Conservation (phyloP, 2,113 vertebrate species). For the Felis chaus region DNA sequence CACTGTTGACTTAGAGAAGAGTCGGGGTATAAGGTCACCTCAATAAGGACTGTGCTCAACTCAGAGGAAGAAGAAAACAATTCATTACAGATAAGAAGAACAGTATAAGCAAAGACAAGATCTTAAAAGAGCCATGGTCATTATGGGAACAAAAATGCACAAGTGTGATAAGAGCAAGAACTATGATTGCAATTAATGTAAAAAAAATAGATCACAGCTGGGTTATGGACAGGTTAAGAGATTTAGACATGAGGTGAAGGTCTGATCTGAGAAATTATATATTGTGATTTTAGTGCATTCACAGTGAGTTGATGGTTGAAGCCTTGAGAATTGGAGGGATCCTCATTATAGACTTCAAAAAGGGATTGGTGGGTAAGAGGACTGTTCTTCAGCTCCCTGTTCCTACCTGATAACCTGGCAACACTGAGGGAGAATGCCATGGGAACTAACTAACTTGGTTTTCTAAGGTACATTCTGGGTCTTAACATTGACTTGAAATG, state of each 20-base stretch:
- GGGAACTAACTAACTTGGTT: neutral
- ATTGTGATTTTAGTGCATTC: neutral
- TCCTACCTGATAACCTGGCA: neutral
- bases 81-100: constrained; percentile 55
- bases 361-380: neutral
- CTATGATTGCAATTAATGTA: constrained; percentile 30
- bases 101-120: constrained; percentile 48
- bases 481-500: neutral
- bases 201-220: neutral
- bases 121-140: constrained; percentile 17
- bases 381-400: neutral
- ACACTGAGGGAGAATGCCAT: neutral
- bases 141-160: constrained; percentile 49
- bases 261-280: neutral
- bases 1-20: neutral
- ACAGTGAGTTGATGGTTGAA: neutral
- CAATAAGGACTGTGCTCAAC: neutral
- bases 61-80: neutral
- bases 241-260: neutral
- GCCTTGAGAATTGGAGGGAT: neutral
- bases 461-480: neutral
- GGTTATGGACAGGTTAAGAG: neutral
- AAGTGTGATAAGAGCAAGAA: constrained; percentile 28
- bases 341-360: neutral
- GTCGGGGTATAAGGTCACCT: neutral